These are phyloP conservation scores for Tamandua tetradactyla DNA, from an alignment of 2,797 vertebrate genomes.

Conservation along the genomic window DNA sequence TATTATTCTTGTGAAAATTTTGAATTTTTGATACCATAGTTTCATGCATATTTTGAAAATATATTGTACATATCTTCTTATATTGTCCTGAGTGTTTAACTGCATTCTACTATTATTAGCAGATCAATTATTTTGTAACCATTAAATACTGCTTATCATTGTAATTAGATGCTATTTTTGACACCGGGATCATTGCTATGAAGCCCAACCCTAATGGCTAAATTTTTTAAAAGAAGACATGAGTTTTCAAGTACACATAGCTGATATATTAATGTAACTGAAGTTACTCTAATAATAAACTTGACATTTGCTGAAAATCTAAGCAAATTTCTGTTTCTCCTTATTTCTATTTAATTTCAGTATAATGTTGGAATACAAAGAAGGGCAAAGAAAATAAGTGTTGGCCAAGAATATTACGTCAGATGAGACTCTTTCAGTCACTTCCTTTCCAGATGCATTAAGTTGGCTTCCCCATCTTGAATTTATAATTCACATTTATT, in stretches of 20 bases:
- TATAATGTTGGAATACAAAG: constrained; percentile 50
- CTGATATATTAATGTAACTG: neutral
- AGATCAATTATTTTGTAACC: constrained; percentile 15
- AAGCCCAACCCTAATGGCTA: neutral
- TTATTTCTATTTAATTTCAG: neutral
- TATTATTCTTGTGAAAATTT: neutral
- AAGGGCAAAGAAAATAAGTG: constrained; percentile 26
- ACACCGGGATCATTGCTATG: neutral
- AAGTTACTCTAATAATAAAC: constrained; percentile 6
- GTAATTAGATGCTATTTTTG: neutral
- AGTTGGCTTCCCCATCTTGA: constrained; percentile 35
- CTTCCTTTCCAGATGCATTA: neutral
- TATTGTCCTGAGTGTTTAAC: constrained; percentile 27
- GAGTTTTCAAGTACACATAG: neutral
- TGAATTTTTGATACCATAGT: constrained; percentile 50
- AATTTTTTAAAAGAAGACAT: neutral
- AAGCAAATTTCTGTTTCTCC: constrained; percentile 8
- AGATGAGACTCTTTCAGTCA: constrained; percentile 13
- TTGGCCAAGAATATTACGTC: constrained; percentile 37
- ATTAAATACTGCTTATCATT: constrained; percentile 28
- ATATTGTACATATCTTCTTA: neutral
- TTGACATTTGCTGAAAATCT: neutral
- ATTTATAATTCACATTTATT: constrained; percentile 44
- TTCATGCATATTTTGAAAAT: constrained; percentile 12
- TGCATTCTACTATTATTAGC: constrained; percentile 9